Percentiles rank a stretch among this genome's conserved stretches.
Evolutionary conservation across 2,888 invertebrate species (phyloP).

Genomic region (Adelphocoris suturalis): DNA sequence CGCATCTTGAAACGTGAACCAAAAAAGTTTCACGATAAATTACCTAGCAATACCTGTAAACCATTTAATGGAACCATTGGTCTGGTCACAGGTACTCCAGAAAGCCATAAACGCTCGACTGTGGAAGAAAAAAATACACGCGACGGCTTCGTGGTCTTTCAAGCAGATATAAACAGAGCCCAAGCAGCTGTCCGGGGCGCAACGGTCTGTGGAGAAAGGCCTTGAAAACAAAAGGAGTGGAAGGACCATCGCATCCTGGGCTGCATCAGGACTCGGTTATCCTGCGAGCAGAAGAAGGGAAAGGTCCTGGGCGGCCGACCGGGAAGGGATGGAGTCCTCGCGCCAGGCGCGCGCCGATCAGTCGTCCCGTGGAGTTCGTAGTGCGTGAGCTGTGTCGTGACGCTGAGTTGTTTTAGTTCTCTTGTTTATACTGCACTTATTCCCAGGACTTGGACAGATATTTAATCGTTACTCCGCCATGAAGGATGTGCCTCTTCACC

Average conservation of each 20-base stretch:
- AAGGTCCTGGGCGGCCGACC: neutral
- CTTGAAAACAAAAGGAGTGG: constrained; percentile 36
- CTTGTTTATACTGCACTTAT: neutral
- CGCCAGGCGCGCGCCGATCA: neutral
- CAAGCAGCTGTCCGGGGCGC: neutral
- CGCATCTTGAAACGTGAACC: too few species aligned
- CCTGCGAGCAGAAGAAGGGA: neutral
- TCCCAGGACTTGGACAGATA: neutral
- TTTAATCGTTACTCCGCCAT: neutral
- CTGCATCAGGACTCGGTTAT: neutral
- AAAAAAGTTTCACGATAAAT: too few species aligned
- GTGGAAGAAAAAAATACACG: neutral
- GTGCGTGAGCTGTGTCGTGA: neutral
- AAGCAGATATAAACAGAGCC: neutral
- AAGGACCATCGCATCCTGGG: neutral
- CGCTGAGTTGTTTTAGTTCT: neutral
- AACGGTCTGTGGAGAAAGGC: constrained; percentile 32
- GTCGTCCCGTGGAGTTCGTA: neutral
- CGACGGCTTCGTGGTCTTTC: neutral
- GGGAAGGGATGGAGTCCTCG: neutral
- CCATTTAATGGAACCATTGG: too few species aligned
- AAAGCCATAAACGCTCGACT: neutral
- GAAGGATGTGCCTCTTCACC: constrained; percentile 54
- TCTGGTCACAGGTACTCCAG: neutral
- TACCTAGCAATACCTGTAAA: too few species aligned